A percentile compares a stretch with the other conserved stretches of the same genome.
phyloP scores from a whole-genome alignment of 2,113 vertebrate species.

The Numida meleagris region DNA sequence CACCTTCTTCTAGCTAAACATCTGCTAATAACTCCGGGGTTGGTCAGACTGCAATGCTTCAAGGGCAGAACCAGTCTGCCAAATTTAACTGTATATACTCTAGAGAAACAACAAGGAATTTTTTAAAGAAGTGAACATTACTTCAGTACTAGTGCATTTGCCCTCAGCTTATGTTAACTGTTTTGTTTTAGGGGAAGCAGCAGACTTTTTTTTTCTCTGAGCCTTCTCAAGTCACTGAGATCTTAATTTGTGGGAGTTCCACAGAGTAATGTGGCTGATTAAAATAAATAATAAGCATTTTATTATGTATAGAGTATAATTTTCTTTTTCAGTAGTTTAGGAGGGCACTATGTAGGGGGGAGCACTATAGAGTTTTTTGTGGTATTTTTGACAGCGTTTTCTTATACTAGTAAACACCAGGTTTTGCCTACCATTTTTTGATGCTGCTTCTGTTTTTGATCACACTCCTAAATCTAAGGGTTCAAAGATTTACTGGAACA shows the following conservation, averaged over 20 bases:
- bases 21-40: neutral
- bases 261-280: neutral
- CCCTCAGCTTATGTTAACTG: neutral
- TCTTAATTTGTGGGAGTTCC: neutral
- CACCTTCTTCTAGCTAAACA: neutral
- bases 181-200: neutral
- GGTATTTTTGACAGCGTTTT: slow-evolving; percentile 1
- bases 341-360: neutral
- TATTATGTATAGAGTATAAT: neutral
- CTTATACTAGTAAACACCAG: neutral
- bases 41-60: neutral
- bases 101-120: neutral
- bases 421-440: neutral
- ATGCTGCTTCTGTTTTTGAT: neutral
- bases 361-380: neutral
- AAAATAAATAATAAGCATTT: neutral
- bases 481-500: neutral
- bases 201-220: neutral
- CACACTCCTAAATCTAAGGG: neutral
- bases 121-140: neutral
- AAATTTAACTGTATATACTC: neutral
- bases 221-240: neutral
- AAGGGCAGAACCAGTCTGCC: neutral
- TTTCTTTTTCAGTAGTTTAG: neutral
- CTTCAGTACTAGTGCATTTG: neutral